phyloP scores from a whole-genome alignment of 1,140 invertebrate genomes.

The Drosophila varians region DNA sequence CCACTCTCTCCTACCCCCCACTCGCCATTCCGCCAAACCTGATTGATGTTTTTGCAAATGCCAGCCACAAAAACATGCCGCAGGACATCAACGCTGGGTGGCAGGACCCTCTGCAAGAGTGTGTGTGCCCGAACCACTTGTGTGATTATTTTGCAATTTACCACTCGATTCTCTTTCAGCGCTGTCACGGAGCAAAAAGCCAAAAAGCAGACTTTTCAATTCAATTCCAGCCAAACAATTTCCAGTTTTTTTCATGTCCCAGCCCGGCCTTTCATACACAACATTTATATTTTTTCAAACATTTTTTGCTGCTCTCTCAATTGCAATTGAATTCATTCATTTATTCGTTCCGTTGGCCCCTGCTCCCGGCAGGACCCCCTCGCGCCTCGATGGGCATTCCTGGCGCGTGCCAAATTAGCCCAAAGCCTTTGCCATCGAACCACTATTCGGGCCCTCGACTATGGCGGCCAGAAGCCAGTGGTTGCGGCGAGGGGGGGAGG shows the following conservation, averaged over 20 bases:
- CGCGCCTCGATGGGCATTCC: conserved; percentile 52
- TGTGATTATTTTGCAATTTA: conserved; percentile 80
- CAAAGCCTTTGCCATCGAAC: conserved; percentile 56
- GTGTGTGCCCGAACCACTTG: conserved; percentile 40
- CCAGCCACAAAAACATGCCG: conserved; percentile 70
- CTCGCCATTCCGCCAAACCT: conserved; percentile 18
- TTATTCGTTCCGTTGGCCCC: conserved; percentile 66
- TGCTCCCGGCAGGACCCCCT: conserved; percentile 13
- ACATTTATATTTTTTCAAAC: conserved; percentile 8
- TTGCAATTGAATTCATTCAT: conserved; percentile 81
- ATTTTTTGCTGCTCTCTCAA: conserved; percentile 38
- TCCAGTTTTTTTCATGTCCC: conserved; percentile 7
- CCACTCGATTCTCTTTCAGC: conserved; percentile 50
- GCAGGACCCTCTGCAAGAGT: neutral
- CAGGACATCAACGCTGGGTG: conserved; percentile 40
- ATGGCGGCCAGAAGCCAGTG: too few relatives aligned
- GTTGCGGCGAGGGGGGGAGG: too few relatives aligned
- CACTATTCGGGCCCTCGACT: conserved; percentile 56
- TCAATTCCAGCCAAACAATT: conserved; percentile 62
- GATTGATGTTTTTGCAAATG: conserved; percentile 69
- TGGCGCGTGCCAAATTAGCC: conserved; percentile 80
- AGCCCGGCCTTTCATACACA: neutral
- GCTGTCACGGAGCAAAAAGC: conserved; percentile 1
- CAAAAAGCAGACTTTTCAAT: conserved; percentile 56
- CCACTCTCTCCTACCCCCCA: conserved; percentile 3